Conservation (phyloP, 2,113 vertebrate species). For the Ardeotis arabs region DNA sequence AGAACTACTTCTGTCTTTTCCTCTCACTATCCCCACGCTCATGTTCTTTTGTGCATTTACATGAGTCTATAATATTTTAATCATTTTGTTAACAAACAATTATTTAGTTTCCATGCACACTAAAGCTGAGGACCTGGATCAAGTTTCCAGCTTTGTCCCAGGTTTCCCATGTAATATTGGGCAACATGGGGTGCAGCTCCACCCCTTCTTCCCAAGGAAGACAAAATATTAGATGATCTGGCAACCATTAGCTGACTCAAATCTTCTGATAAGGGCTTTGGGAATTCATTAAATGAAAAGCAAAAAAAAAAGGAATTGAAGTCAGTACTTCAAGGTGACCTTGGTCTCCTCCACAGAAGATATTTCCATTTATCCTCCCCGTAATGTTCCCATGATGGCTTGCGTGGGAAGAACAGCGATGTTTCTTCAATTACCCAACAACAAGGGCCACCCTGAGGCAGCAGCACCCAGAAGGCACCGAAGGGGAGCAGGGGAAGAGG, state of each 20-base stretch:
- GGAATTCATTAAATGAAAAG: neutral
- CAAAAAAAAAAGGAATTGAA: neutral
- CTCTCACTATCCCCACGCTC: neutral
- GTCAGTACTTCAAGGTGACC: neutral
- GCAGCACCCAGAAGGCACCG: neutral
- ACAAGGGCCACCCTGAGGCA: neutral
- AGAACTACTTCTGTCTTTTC: neutral
- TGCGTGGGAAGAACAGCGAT: fast-evolving
- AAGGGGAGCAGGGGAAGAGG: too few species aligned
- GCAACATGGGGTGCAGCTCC: neutral
- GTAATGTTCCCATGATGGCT: neutral
- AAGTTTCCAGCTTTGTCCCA: neutral
- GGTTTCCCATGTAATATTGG: neutral
- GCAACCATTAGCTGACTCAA: neutral
- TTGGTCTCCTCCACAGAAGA: neutral
- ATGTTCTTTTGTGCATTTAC: neutral
- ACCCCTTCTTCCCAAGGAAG: neutral
- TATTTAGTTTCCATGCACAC: neutral
- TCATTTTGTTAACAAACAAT: neutral
- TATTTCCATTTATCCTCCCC: neutral
- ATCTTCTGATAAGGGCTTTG: neutral
- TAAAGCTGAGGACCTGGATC: neutral
- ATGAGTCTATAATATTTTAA: neutral
- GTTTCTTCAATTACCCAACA: neutral
- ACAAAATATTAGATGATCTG: neutral